Evolutionary conservation across 2,113 vertebrate species (phyloP).

Genomic region (Argyrosomus japonicus): DNA sequence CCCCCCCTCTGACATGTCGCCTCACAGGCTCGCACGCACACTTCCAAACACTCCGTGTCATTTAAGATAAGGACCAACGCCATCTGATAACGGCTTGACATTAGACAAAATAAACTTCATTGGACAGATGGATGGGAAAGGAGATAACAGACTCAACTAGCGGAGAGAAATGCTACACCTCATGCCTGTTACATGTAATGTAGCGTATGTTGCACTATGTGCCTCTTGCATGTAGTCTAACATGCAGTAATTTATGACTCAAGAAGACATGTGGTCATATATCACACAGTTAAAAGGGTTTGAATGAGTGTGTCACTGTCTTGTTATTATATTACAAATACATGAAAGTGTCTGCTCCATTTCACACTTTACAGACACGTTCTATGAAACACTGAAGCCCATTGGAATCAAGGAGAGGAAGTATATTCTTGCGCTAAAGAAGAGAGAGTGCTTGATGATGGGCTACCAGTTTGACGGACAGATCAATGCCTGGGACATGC

Average conservation of each 20-base stretch:
- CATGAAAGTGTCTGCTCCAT: background rate
- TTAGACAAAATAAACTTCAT: conserved; percentile 18
- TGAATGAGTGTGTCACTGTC: background rate
- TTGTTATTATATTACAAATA: background rate
- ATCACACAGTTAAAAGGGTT: background rate
- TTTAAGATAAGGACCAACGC: background rate
- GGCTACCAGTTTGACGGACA: conserved; percentile 87
- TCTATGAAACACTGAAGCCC: conserved; percentile 89
- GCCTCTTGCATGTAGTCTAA: background rate
- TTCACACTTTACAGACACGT: conserved; percentile 54
- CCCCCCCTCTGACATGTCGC: conserved; percentile 1
- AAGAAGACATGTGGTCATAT: background rate
- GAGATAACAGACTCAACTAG: background rate
- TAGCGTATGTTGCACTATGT: background rate
- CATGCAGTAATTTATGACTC: conserved; percentile 5
- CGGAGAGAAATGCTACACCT: conserved; percentile 12
- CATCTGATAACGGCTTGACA: background rate
- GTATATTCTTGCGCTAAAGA: conserved; percentile 91
- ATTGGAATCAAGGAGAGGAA: conserved; percentile 89
- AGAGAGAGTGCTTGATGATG: conserved; percentile 89
- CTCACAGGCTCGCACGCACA: conserved; percentile 9
- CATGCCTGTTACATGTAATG: background rate
- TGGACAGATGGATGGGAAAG: background rate
- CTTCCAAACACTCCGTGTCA: conserved; percentile 1
- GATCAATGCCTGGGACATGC: conserved; percentile 95